A percentile compares a stretch with the other conserved stretches of the same genome.
phyloP scores from a whole-genome alignment of 2,888 invertebrate species.

The Volucella inanis region DNA sequence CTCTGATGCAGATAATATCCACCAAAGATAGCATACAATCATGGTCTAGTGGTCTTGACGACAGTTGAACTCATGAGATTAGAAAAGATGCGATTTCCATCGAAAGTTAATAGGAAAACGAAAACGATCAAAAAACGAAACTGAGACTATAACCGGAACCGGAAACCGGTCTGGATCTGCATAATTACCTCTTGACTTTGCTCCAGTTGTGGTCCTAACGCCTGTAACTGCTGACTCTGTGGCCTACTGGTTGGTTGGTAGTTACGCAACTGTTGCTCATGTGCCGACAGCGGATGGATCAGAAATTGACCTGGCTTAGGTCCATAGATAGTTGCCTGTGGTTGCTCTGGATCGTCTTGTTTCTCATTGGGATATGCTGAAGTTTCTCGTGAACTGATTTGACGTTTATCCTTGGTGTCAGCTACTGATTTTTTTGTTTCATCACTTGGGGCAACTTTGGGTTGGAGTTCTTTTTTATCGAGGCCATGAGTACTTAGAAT shows the following conservation, averaged over 20 bases:
- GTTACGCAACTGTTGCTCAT: constrained; percentile 81
- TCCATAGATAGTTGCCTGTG: constrained; percentile 82
- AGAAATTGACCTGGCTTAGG: constrained; percentile 81
- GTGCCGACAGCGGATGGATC: constrained; percentile 81
- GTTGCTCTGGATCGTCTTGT: constrained; percentile 81
- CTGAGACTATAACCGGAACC: constrained; percentile 23
- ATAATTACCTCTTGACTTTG: constrained; percentile 81
- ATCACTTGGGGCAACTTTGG: constrained; percentile 75
- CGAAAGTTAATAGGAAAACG: background rate
- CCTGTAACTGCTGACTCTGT: constrained; percentile 77
- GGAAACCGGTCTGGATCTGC: constrained; percentile 30
- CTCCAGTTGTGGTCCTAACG: constrained; percentile 77
- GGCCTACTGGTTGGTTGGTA: constrained; percentile 80
- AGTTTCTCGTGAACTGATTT: constrained; percentile 80
- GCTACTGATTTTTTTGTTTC: constrained; percentile 65
- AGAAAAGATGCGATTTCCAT: constrained; percentile 20
- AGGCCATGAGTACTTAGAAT: constrained; percentile 75
- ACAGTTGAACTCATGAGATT: background rate
- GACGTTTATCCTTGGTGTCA: constrained; percentile 81
- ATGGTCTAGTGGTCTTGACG: background rate
- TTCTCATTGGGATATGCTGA: constrained; percentile 79
- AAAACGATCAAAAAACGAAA: background rate
- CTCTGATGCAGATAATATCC: constrained; percentile 4
- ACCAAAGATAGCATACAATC: background rate
- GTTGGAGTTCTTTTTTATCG: constrained; percentile 73